Evolutionary conservation across 2,888 invertebrate genomes (phyloP), one percentile per base, ranked within the genome.

Genomic region (Microctonus aethiopoides): DNA sequence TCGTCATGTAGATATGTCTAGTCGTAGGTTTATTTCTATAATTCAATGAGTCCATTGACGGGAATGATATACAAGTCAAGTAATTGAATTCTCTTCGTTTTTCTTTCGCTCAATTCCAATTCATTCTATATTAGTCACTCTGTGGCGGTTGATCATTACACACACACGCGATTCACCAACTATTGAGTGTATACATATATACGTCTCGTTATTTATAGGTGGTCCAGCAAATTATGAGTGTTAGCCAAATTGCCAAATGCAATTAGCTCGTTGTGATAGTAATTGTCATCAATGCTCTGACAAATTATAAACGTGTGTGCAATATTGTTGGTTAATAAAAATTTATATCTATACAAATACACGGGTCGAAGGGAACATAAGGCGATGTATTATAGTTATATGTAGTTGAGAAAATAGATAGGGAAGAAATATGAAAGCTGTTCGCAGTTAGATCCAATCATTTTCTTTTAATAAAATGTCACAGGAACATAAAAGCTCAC

Each of bases 221-320:
- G 56, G 29, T 29, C 11, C 10, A 24, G 39, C 4, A 7, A 46
- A n/a, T 46, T 20, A n/a, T 20, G 16, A 39, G 39, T 39, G 24
- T 39, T 24, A 22, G 11, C 3, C 24, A 51, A 62, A 46, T 32
- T 62, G 29, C 20, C n/a, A 46, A 62, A 62, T 62, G 62, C 46
- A 51, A 62, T 51, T 51, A 7, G 20, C 16, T 16, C 32, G 62
- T 62, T 36, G 26, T 20, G 4, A 16, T n/a, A 62, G 32, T 32
- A n/a, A n/a, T n/a, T n/a, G n/a, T n/a, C 46, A 46, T 62, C 46
- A 22, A 51, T 62, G 29, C n/a, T 51, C n/a, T n/a, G 61, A 16
- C 51, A 20, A 46, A 34, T 46, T 46, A n/a, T 13, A 13, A 46
- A 20, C 16, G 29, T 46, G 26, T 46, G 62, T 46, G 4, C 26